phyloP scores from a whole-genome alignment of 2,888 invertebrate species.

The Drosophila longiperda region DNA sequence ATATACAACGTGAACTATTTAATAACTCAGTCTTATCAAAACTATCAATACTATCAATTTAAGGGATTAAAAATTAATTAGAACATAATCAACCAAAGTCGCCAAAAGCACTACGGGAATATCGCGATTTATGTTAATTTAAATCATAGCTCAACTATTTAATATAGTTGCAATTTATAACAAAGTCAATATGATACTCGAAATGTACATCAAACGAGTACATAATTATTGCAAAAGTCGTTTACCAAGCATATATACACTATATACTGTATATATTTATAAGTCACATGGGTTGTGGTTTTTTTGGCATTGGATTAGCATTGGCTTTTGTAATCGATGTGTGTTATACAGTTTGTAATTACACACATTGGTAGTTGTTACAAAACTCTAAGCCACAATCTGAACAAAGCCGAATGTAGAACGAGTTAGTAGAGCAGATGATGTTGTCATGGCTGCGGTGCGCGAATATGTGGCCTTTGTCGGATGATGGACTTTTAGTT shows the following conservation, averaged over 20 bases:
- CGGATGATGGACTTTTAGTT: slow-evolving; percentile 1
- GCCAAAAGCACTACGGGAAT: background rate
- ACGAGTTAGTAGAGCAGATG: slow-evolving; percentile 31
- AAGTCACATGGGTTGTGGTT: slow-evolving; percentile 4
- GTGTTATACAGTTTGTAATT: slow-evolving; percentile 40
- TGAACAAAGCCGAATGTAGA: slow-evolving; percentile 34
- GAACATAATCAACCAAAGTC: background rate
- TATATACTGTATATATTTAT: background rate
- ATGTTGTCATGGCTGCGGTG: slow-evolving; percentile 17
- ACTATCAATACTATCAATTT: background rate
- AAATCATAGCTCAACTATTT: background rate
- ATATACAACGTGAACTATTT: slow-evolving; percentile 7
- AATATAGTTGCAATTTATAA: background rate
- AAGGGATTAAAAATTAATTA: background rate
- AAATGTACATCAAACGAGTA: background rate
- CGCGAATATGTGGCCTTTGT: slow-evolving; percentile 19
- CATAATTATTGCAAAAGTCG: background rate
- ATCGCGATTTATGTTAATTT: background rate
- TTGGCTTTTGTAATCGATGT: slow-evolving; percentile 29
- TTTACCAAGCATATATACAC: background rate
- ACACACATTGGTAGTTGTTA: slow-evolving; percentile 18
- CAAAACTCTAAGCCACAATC: slow-evolving; percentile 44
- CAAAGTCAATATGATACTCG: background rate
- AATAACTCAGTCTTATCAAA: background rate
- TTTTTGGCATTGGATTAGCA: slow-evolving; percentile 43